Evolutionary conservation across 2,888 invertebrate species (phyloP).

Genomic region (Ophion slaviceki): DNA sequence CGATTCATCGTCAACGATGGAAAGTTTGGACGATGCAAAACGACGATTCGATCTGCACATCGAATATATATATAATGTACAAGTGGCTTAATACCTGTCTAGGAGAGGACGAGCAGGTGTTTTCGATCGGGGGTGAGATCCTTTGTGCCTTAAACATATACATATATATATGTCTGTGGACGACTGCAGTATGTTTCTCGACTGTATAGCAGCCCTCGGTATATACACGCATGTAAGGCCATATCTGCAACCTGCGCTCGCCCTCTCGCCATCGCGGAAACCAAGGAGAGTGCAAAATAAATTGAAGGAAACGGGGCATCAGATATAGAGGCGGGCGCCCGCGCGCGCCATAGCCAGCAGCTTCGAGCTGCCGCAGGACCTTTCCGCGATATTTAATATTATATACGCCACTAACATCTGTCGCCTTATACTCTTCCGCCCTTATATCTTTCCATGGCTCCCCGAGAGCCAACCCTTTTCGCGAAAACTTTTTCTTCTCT

Average conservation of each 20-base stretch:
- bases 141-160: neutral
- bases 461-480: constrained; percentile 68
- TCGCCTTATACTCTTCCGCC: constrained; percentile 70
- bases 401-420: constrained; percentile 82
- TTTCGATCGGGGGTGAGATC: constrained; percentile 51
- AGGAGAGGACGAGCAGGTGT: constrained; percentile 60
- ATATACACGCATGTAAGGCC: constrained; percentile 31
- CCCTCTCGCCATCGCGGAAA: constrained; percentile 57
- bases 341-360: constrained; percentile 3
- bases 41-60: constrained; percentile 44
- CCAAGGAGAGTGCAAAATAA: constrained; percentile 56
- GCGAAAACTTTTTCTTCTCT: constrained; percentile 60
- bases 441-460: constrained; percentile 42
- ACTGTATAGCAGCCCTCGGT: constrained; percentile 21
- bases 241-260: constrained; percentile 64
- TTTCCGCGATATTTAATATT: constrained; percentile 80
- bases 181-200: constrained; percentile 20
- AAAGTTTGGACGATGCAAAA: constrained; percentile 25
- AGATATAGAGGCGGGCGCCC: constrained; percentile 41
- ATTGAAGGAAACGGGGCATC: constrained; percentile 66
- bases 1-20: neutral
- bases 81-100: constrained; percentile 59
- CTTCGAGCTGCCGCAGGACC: constrained; percentile 69
- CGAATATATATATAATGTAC: constrained; percentile 26
- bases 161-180: neutral